These are phyloP conservation scores for Coelogynopora nodosa DNA, from an alignment of 2,888 invertebrate species.

Conservation along the genomic window DNA sequence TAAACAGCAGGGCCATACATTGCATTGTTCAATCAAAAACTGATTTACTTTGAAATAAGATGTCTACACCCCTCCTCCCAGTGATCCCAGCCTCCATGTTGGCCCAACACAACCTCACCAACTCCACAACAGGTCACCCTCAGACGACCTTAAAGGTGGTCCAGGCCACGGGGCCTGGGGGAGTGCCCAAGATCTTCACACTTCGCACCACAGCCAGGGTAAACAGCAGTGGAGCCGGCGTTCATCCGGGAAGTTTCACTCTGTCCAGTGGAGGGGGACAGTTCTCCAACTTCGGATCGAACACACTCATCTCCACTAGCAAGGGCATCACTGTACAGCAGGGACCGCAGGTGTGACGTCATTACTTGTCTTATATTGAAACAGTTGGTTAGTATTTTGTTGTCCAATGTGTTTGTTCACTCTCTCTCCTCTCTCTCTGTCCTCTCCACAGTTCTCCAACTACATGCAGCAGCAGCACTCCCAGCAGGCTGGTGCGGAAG, in stretches of 20 bases:
- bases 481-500: background rate
- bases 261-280: background rate
- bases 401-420: too few relatives aligned
- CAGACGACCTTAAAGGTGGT: background rate
- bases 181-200: background rate
- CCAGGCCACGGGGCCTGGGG: background rate
- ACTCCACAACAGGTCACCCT: too few relatives aligned
- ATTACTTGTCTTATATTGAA: too few relatives aligned
- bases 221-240: background rate
- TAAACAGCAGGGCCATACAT: too few relatives aligned
- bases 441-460: constrained; percentile 2
- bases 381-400: too few relatives aligned
- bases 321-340: background rate
- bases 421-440: too few relatives aligned
- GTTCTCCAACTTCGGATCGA: background rate
- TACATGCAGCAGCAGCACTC: background rate
- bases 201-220: background rate
- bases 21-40: too few relatives aligned
- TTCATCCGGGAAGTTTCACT: too few relatives aligned
- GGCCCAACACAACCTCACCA: background rate
- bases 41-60: too few relatives aligned
- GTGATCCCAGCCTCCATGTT: background rate
- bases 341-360: too few relatives aligned
- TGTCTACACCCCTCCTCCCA: background rate
- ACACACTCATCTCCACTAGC: background rate